Base-by-base conservation (phyloP, 2,113 vertebrate species). In the Zosterops japonicus region DNA sequence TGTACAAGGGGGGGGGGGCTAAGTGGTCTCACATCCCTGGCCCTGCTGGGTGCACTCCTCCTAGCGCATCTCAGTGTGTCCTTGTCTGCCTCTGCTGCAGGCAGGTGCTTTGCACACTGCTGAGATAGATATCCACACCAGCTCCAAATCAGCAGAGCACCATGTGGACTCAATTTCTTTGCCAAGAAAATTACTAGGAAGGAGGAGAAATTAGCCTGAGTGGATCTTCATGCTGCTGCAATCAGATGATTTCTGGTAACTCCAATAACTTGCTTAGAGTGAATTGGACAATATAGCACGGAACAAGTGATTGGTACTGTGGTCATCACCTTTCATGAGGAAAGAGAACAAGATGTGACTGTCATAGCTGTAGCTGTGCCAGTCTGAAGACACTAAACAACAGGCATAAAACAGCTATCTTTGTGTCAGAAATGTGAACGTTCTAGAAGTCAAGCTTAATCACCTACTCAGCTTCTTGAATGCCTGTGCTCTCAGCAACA, bases 1-100 rank as follows among this genome's bases (percentile, higher is more conserved):
- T 31, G 5, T n/a, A 31, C 3, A 8, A 10, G 4, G 9, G 14
- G 10, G 35, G 2, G 4, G n/a, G n/a, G n/a, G n/a, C 31, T 36
- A 31, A 28, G 11, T 22, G 18, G 28, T 41, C 18, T 46, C 25
- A 13, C 3, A 24, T 44, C 39, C 31, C 39, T 50, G 0, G 0
- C 8, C 16, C 7, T 15, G 12, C 28, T n/a, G 19, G 16, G 3
- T 46, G 14, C 28, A 15, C 28, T 50, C 25, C 10, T 83, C 21
- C 17, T 28, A 27, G 46, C 11, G 5, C 19, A 22, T 17, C 49
- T 72, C 35, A 27, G 12, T 14, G 14, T 0, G 1, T 33, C 14
- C 13, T 20, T 36, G 23, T 28, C 39, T 12, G 1, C 25, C 46
- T 69, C 42, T 74, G 35, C 61, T 57, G 11, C 42, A 46, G 12